These are phyloP conservation scores for Pollenia angustigena DNA, from an alignment of 2,888 invertebrate genomes.

Conservation along the genomic window DNA sequence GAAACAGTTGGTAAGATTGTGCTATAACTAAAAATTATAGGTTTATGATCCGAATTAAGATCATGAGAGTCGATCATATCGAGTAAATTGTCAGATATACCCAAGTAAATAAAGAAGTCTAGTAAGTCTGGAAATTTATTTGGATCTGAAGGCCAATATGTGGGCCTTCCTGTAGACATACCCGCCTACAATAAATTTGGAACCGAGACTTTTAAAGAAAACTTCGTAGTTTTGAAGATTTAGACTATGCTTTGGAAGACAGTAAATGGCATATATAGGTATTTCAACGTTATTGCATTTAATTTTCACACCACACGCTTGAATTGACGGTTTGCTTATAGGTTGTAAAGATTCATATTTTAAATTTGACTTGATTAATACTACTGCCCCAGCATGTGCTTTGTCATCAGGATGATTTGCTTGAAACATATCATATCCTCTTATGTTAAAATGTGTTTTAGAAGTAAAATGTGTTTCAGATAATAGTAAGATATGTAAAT, in stretches of 20 bases:
- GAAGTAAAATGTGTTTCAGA: too few species aligned
- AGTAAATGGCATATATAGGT: neutral
- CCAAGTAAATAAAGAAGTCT: too few species aligned
- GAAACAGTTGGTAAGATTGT: slow-evolving; percentile 8
- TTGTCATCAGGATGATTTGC: too few species aligned
- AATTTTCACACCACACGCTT: slow-evolving; percentile 45
- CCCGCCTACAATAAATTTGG: slow-evolving; percentile 52
- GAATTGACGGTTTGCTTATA: neutral
- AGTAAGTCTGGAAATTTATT: slow-evolving; percentile 57
- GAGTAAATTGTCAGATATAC: slow-evolving; percentile 6
- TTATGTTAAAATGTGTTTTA: too few species aligned
- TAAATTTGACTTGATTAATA: neutral
- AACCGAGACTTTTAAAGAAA: neutral
- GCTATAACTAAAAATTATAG: slow-evolving; percentile 44
- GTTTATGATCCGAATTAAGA: slow-evolving; percentile 49
- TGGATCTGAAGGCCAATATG: slow-evolving; percentile 61
- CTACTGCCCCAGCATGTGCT: neutral
- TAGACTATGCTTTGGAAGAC: slow-evolving; percentile 16
- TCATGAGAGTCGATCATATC: slow-evolving; percentile 47
- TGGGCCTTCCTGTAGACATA: slow-evolving; percentile 62
- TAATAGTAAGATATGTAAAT: too few species aligned
- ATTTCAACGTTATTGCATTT: slow-evolving; percentile 4
- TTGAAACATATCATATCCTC: too few species aligned
- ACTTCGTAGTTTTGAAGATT: neutral
- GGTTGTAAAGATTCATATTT: neutral